phyloP scores from a whole-genome alignment of 1,140 invertebrate genomes.

The Metaphire vulgaris region DNA sequence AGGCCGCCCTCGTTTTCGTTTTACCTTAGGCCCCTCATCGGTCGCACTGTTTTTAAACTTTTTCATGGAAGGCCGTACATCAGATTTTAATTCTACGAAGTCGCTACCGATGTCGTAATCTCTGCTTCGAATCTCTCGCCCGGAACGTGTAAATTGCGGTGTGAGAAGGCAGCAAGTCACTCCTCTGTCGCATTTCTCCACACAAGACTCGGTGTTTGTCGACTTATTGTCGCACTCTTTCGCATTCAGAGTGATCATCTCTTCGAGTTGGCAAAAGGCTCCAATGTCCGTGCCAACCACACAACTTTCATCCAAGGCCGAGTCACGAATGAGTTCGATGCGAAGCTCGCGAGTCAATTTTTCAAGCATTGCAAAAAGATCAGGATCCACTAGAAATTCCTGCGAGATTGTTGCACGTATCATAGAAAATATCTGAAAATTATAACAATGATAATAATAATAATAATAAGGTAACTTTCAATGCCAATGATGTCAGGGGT shows the following conservation, averaged over 20 bases:
- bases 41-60: neutral
- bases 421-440: neutral
- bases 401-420: too few species aligned
- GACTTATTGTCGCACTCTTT: too few species aligned
- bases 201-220: neutral
- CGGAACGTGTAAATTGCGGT: constrained; percentile 10
- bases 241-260: too few species aligned
- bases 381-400: too few species aligned
- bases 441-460: neutral
- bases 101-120: neutral
- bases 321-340: too few species aligned
- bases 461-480: neutral
- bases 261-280: too few species aligned
- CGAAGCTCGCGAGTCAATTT: too few species aligned
- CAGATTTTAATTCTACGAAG: neutral
- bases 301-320: too few species aligned
- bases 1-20: neutral
- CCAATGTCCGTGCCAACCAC: too few species aligned
- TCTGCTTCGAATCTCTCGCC: constrained; percentile 1
- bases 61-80: neutral
- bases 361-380: too few species aligned
- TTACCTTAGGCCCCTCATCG: neutral
- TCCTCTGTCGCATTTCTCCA: neutral
- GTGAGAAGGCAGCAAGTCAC: neutral
- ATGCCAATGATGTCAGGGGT: neutral